Evolutionary conservation across 2,888 invertebrate species (phyloP).

Genomic region (Cecidostiba fungosa): DNA sequence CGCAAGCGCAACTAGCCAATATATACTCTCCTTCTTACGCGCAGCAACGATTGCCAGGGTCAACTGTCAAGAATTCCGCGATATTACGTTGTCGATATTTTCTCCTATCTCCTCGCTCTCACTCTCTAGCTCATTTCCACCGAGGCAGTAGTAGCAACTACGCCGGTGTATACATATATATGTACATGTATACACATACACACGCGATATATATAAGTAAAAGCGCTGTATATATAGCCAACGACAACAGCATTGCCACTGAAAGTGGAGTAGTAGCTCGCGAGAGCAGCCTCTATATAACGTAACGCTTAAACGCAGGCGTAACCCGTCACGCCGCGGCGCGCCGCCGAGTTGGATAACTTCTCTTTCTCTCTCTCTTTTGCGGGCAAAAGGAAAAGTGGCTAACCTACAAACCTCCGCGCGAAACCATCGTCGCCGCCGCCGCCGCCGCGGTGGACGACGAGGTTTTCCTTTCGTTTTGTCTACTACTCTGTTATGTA

Average conservation of each 20-base stretch:
- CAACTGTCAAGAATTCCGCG: slow-evolving; percentile 51
- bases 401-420: slow-evolving; percentile 69
- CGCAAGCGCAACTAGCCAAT: neutral
- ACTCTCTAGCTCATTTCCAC: neutral
- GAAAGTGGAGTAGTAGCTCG: slow-evolving; percentile 54
- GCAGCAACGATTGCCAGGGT: slow-evolving; percentile 46
- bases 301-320: slow-evolving; percentile 54
- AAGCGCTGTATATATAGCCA: slow-evolving; percentile 7
- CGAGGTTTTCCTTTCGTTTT: slow-evolving; percentile 8
- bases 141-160: neutral
- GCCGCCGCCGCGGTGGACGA: neutral
- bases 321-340: slow-evolving; percentile 56
- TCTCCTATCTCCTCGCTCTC: slow-evolving; percentile 20
- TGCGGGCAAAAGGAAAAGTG: slow-evolving; percentile 71
- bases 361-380: slow-evolving; percentile 27
- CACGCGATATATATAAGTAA: neutral
- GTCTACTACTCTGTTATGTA: neutral
- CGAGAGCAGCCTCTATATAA: slow-evolving; percentile 30
- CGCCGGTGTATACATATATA: neutral
- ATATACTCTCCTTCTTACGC: slow-evolving; percentile 39
- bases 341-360: slow-evolving; percentile 58
- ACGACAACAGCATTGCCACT: slow-evolving; percentile 45
- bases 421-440: slow-evolving; percentile 18
- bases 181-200: neutral
- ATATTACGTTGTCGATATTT: slow-evolving; percentile 45